Evolutionary conservation across 2,888 invertebrate species (phyloP).

Genomic region (Ryuthela nishihirai): DNA sequence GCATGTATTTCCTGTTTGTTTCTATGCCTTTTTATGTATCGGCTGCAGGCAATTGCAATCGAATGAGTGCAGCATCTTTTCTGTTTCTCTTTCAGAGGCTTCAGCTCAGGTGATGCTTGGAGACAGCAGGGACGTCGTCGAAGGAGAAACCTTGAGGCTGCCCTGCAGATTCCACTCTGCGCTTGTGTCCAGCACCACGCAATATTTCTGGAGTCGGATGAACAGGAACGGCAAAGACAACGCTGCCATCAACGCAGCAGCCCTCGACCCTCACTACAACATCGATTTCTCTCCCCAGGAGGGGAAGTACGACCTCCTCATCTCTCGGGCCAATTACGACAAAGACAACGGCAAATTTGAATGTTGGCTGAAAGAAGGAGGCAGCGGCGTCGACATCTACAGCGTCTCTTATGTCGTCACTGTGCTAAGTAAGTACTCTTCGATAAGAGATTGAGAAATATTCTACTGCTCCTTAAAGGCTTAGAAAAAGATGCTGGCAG

Average conservation of each 20-base stretch:
- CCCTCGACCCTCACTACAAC: slow-evolving; percentile 79
- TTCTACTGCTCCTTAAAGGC: too few species aligned
- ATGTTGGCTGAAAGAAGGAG: slow-evolving; percentile 68
- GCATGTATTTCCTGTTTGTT: too few species aligned
- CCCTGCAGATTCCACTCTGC: slow-evolving; percentile 41
- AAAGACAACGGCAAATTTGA: slow-evolving; percentile 88
- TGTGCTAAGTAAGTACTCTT: slow-evolving; percentile 59
- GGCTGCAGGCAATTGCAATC: too few species aligned
- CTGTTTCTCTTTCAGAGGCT: not conserved
- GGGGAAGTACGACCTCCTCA: slow-evolving; percentile 83
- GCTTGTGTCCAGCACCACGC: slow-evolving; percentile 31
- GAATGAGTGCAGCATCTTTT: too few species aligned
- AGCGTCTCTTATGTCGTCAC: slow-evolving; percentile 55
- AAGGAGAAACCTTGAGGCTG: slow-evolving; percentile 39
- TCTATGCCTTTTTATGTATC: too few species aligned
- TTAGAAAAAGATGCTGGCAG: too few species aligned
- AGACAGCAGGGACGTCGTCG: slow-evolving; percentile 38
- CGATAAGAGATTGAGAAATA: too few species aligned
- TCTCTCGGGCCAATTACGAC: slow-evolving; percentile 83
- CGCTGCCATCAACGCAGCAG: slow-evolving; percentile 77
- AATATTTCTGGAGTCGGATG: slow-evolving; percentile 40
- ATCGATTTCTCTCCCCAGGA: slow-evolving; percentile 71
- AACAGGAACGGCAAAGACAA: slow-evolving; percentile 70
- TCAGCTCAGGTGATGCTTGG: slow-evolving; percentile 28
- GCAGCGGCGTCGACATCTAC: slow-evolving; percentile 56